phyloP scores from a whole-genome alignment of 1,140 invertebrate genomes.

The Papilio polyxenes region DNA sequence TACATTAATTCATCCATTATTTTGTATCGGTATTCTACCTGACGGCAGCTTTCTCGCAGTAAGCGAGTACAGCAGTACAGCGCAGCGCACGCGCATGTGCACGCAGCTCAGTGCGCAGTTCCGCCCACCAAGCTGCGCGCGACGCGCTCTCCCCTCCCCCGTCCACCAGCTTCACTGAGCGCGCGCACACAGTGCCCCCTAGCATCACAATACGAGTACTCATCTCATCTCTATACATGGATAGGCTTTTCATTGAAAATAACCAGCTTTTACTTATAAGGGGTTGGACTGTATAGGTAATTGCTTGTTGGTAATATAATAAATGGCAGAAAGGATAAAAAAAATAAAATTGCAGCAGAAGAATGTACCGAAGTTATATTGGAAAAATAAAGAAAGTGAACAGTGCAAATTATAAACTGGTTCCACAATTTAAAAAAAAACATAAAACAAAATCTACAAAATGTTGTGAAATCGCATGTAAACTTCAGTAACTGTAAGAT shows the following conservation, averaged over 20 bases:
- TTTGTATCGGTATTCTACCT: constrained; percentile 82
- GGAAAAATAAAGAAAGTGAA: too few species aligned
- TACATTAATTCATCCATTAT: neutral
- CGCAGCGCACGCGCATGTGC: constrained; percentile 94
- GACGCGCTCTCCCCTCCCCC: constrained; percentile 88
- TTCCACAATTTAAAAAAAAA: neutral
- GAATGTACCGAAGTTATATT: too few species aligned
- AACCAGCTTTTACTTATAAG: too few species aligned
- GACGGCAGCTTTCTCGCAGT: constrained; percentile 93
- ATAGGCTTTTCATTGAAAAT: too few species aligned
- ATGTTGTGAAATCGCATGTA: too few species aligned
- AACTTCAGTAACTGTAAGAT: neutral
- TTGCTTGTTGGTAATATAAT: too few species aligned
- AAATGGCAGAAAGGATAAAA: too few species aligned
- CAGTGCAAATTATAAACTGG: too few species aligned
- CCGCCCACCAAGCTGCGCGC: constrained; percentile 97
- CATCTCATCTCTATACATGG: too few species aligned
- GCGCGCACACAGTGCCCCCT: constrained; percentile 71
- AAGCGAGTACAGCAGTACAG: constrained; percentile 97
- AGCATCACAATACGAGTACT: neutral
- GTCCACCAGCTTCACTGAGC: constrained; percentile 82
- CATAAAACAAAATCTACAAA: too few species aligned
- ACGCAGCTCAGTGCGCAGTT: constrained; percentile 95
- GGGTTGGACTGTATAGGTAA: too few species aligned
- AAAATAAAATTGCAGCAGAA: too few species aligned